Evolutionary conservation across 2,888 invertebrate species (phyloP).

Genomic region (Caenorhabditis sp.): DNA sequence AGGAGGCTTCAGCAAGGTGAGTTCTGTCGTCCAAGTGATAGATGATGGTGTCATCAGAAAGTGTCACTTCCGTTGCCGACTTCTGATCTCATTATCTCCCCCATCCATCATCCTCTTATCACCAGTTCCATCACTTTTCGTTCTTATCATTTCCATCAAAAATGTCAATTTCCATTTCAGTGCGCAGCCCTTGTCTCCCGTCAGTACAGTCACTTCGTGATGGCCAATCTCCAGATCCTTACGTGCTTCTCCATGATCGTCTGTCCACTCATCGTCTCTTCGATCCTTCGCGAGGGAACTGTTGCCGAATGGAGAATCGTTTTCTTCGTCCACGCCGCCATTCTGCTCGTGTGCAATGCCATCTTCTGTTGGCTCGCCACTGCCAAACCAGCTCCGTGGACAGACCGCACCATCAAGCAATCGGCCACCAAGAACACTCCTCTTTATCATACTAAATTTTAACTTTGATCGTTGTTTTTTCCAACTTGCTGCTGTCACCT

Average conservation of each 20-base stretch:
- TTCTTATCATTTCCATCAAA: neutral
- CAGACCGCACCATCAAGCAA: conserved; percentile 60
- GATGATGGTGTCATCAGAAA: neutral
- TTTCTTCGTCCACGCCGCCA: conserved; percentile 77
- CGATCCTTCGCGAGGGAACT: conserved; percentile 66
- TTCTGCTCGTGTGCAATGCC: conserved; percentile 75
- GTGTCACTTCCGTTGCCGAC: neutral
- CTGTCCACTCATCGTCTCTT: conserved; percentile 76
- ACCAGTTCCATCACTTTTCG: neutral
- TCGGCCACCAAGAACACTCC: conserved; percentile 57
- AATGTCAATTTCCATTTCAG: conserved; percentile 49
- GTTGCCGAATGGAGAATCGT: conserved; percentile 79
- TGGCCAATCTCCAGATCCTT: conserved; percentile 81
- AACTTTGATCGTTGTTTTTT: neutral
- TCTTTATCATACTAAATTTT: conserved; percentile 39
- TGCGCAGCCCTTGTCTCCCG: conserved; percentile 78
- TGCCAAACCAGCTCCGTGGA: conserved; percentile 80
- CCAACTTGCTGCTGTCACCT: neutral
- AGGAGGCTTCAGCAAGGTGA: conserved; percentile 70
- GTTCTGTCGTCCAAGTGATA: neutral
- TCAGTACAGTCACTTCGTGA: conserved; percentile 81
- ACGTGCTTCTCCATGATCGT: conserved; percentile 81
- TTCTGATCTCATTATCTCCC: neutral
- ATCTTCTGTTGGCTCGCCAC: conserved; percentile 80
- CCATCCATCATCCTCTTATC: neutral